Evolutionary conservation across 2,888 invertebrate species (phyloP), one percentile per base, ranked within the genome.

Genomic region (Copidosoma aretas): DNA sequence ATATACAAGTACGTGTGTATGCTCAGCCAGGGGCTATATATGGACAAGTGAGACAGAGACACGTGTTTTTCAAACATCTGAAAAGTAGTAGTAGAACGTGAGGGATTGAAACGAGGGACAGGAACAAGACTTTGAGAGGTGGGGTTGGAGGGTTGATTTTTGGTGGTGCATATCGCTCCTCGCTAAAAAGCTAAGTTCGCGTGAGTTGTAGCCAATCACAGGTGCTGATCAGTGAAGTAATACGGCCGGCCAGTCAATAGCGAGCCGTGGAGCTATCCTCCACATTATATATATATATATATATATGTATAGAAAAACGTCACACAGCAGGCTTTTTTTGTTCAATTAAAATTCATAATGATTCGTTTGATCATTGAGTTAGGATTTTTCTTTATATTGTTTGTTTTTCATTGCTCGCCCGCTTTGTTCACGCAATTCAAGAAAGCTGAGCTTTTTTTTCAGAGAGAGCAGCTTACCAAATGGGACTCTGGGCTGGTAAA

Each of bases 401-500:
- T 25, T 53, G 61, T 64, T 52, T 60, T 32, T 53, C n/a, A n/a
- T n/a, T n/a, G n/a, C 62, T 61, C 24, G 43, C 17, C 19, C 71
- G 69, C 73, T 73, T 70, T 49, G 19, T 49, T n/a, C 19, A 49
- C 49, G 19, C 49, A 49, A 17, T 17, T 49, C n/a, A 49, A 64
- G 49, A 61, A 64, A 77, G 75, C 74, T 76, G 73, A 14, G 43
- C 43, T 52, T 60, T 60, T 60, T 71, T 60, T 62, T 60, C 60
- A 43, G 79, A 78, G 32, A 32, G 32, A 32, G 32, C 32, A 32
- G 82, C 86, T 86, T 80, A 87, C 87, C 84, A 88, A 82, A 80
- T 86, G 86, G 73, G 89, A 87, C 77, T 88, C 87, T 72, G 86
- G 85, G 70, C 88, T 88, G 76, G 87, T 87, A 84, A 89, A 89